Evolutionary conservation across 2,888 invertebrate species (phyloP).

Genomic region (Ommatoiulus sabulosus): DNA sequence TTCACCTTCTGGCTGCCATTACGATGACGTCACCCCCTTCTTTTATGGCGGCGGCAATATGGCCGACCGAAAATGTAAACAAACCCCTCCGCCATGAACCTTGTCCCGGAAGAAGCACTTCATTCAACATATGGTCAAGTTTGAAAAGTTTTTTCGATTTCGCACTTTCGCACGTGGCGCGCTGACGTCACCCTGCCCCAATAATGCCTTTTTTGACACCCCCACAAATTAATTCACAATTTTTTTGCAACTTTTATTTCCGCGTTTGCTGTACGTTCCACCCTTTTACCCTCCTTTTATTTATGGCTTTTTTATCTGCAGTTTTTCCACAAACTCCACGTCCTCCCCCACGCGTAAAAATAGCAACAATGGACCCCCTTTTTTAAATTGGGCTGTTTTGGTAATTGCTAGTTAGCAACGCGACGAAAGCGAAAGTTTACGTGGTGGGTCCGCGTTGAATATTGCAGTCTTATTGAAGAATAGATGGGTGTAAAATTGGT

Average conservation of each 20-base stretch:
- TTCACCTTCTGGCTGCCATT: slow-evolving; percentile 14
- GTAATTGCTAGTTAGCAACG: background rate
- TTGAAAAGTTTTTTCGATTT: background rate
- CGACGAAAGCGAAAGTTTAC: background rate
- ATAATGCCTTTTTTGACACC: background rate
- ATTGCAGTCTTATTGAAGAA: background rate
- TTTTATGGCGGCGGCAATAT: slow-evolving; percentile 46
- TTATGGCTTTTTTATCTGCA: slow-evolving; percentile 39
- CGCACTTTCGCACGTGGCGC: background rate
- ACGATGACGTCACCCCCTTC: slow-evolving; percentile 29
- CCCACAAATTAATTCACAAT: background rate
- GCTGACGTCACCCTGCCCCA: background rate
- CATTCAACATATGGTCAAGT: slow-evolving; percentile 37
- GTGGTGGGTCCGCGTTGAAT: background rate
- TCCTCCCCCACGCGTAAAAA: slow-evolving; percentile 10
- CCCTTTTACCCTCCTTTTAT: slow-evolving; percentile 15
- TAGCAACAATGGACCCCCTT: slow-evolving; percentile 41
- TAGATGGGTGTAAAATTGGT: too few species aligned
- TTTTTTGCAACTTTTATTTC: background rate
- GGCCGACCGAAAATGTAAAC: slow-evolving; percentile 25
- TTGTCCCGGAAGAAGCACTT: slow-evolving; percentile 45
- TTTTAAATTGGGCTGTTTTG: slow-evolving; percentile 35
- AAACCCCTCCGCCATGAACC: slow-evolving; percentile 38
- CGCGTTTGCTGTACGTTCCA: background rate
- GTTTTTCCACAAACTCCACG: slow-evolving; percentile 11